Percentiles rank a stretch among this genome's conserved stretches.
These are phyloP conservation scores for Micromys minutus DNA, from an alignment of 2,113 vertebrate species.

Conservation along the genomic window DNA sequence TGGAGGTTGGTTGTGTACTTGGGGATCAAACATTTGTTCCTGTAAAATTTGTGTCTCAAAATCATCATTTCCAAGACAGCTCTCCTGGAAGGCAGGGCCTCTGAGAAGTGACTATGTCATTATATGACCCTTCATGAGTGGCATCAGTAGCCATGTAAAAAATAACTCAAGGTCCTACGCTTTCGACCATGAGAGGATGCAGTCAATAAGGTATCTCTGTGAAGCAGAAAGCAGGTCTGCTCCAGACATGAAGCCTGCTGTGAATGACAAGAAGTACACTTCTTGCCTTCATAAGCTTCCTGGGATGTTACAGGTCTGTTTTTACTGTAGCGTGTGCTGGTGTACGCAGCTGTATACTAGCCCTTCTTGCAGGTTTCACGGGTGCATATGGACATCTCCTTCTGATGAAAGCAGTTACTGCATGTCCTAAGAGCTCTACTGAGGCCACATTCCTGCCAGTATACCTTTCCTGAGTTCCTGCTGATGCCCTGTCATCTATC, in stretches of 20 bases:
- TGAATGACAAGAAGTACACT: background rate
- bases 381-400: background rate
- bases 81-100: background rate
- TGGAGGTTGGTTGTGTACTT: background rate
- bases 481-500: background rate
- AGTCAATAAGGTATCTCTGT: background rate
- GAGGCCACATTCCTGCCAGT: background rate
- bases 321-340: no score
- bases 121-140: background rate
- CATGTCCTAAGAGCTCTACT: background rate
- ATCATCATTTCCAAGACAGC: background rate
- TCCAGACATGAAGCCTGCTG: background rate
- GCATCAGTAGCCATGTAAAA: background rate
- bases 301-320: background rate
- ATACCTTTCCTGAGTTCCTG: background rate
- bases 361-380: background rate
- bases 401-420: conserved; percentile 32
- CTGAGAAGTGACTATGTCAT: background rate
- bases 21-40: background rate
- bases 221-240: background rate
- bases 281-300: background rate
- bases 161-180: background rate
- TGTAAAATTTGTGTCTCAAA: background rate
- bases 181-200: background rate
- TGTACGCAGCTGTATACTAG: background rate